Evolutionary conservation across 2,888 invertebrate genomes (phyloP).

Genomic region (Nymphalis urticae): DNA sequence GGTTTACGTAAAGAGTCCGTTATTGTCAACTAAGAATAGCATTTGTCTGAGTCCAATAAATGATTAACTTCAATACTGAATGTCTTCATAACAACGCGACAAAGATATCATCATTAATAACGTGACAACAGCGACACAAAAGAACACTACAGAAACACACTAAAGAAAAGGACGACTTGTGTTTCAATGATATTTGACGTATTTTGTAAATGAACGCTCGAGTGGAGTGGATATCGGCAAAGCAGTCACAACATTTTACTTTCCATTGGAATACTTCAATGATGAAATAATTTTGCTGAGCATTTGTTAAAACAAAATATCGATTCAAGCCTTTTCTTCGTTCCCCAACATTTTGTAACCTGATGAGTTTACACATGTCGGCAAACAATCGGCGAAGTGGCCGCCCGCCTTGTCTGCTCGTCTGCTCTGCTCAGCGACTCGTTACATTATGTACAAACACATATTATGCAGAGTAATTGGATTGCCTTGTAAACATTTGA

Average conservation of each 20-base stretch:
- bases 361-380: conserved; percentile 24
- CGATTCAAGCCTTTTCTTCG: not conserved
- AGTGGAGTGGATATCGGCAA: not conserved
- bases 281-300: not conserved
- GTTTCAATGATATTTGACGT: too few species aligned
- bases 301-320: not conserved
- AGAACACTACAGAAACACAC: too few species aligned
- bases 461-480: conserved; percentile 41
- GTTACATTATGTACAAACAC: conserved; percentile 36
- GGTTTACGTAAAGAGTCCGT: not conserved
- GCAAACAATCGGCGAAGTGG: conserved; percentile 41
- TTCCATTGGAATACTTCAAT: not conserved
- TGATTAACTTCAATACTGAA: not conserved
- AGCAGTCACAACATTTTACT: not conserved
- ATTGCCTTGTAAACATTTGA: conserved; percentile 42
- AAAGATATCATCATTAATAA: too few species aligned
- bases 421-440: conserved; percentile 19
- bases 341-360: conserved; percentile 13
- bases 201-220: too few species aligned
- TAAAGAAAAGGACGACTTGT: too few species aligned
- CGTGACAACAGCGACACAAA: too few species aligned
- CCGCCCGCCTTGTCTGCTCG: conserved; percentile 20
- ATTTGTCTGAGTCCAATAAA: not conserved
- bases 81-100: not conserved
- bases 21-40: not conserved